These are phyloP conservation scores for Iselma pallidipennis DNA, from an alignment of 2,888 invertebrate species.

Conservation along the genomic window DNA sequence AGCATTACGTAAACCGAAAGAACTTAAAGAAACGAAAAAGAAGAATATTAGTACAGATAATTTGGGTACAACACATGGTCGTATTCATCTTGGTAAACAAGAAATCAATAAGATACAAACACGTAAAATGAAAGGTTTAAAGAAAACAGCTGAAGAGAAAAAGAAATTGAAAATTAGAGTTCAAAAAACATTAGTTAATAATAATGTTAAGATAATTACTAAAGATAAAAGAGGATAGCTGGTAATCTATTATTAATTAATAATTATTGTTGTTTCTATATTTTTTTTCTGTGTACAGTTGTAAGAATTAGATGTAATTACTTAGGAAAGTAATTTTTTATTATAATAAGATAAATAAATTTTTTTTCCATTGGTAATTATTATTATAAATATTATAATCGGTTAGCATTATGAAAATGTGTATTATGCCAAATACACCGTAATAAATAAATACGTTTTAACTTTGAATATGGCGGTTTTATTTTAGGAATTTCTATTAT, in stretches of 20 bases:
- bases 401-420: background rate
- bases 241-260: background rate
- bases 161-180: constrained; percentile 47
- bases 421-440: background rate
- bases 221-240: background rate
- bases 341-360: background rate
- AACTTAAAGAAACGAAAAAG: constrained; percentile 77
- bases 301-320: background rate
- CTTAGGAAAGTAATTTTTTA: background rate
- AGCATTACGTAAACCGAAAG: constrained; percentile 79
- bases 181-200: background rate
- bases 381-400: background rate
- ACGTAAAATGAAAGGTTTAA: constrained; percentile 87
- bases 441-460: background rate
- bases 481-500: background rate
- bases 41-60: constrained; percentile 90
- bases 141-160: constrained; percentile 72
- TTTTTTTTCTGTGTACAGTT: background rate
- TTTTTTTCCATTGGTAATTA: background rate
- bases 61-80: constrained; percentile 87
- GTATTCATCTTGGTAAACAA: constrained; percentile 92
- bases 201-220: background rate
- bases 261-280: too few relatives aligned
- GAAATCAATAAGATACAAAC: constrained; percentile 84
- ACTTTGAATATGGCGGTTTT: background rate